Conservation (phyloP, 2,797 vertebrate species). For the Chloroceryle inda region DNA sequence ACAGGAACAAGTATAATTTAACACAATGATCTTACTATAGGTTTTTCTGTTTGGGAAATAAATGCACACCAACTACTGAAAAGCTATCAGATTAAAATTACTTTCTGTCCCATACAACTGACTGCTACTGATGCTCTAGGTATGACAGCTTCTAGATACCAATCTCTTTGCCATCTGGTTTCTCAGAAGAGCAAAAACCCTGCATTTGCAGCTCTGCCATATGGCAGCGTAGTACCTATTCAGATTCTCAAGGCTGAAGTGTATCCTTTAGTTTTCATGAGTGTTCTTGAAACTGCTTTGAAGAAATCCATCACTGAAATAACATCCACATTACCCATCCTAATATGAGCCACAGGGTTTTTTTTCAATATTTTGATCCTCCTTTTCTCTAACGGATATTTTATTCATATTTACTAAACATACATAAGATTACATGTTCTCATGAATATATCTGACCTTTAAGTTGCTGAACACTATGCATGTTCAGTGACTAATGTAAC, state of each 20-base stretch:
- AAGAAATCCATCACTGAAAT: not conserved
- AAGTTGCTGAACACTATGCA: not conserved
- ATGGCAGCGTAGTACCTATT: not conserved
- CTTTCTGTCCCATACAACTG: not conserved
- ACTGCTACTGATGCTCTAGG: not conserved
- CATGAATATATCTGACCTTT: conserved; percentile 48
- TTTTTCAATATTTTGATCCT: not conserved
- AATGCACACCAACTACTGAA: not conserved
- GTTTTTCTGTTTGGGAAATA: not conserved
- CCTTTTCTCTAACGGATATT: not conserved
- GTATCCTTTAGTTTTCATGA: not conserved
- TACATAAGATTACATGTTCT: conserved; percentile 5
- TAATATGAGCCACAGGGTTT: not conserved
- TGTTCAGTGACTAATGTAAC: conserved; percentile 1
- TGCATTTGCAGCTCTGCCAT: not conserved
- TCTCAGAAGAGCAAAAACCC: not conserved
- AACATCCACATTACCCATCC: not conserved
- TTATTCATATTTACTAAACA: not conserved
- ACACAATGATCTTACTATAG: not conserved
- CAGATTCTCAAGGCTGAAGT: conserved; percentile 13
- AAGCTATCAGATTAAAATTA: not conserved
- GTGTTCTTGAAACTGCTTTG: conserved; percentile 31
- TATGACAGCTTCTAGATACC: conserved; percentile 13
- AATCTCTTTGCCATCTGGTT: conserved; percentile 28
- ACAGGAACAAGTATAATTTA: not conserved